Evolutionary conservation across 2,888 invertebrate species (phyloP).

Genomic region (Nomada fucata): DNA sequence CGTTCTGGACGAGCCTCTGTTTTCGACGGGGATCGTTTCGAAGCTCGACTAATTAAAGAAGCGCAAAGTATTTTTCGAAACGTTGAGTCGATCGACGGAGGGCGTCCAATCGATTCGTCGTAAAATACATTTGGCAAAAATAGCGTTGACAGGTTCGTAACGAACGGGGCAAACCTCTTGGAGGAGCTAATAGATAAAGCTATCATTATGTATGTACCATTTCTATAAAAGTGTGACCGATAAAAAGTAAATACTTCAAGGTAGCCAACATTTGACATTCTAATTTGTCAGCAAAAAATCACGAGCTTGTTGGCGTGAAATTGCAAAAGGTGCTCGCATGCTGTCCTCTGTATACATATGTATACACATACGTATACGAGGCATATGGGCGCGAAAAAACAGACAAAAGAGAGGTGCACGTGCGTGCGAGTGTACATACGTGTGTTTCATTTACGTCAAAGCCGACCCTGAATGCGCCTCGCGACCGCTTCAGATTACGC

Average conservation of each 20-base stretch:
- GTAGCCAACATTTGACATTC: not conserved
- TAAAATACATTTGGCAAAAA: too few relatives aligned
- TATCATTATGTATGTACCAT: too few relatives aligned
- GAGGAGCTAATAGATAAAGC: too few relatives aligned
- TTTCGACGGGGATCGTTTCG: too few relatives aligned
- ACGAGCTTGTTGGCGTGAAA: not conserved
- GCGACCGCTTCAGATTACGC: slow-evolving; percentile 63
- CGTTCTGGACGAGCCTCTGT: too few relatives aligned
- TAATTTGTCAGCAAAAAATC: slow-evolving; percentile 3
- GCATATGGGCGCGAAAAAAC: slow-evolving; percentile 1
- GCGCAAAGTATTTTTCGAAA: too few relatives aligned
- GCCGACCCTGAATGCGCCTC: slow-evolving; percentile 81
- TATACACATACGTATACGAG: not conserved
- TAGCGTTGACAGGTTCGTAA: too few relatives aligned
- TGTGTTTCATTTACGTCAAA: slow-evolving; percentile 80
- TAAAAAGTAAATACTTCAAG: not conserved
- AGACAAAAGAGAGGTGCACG: slow-evolving; percentile 28
- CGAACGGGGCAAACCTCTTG: too few relatives aligned
- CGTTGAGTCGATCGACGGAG: too few relatives aligned
- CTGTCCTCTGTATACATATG: not conserved
- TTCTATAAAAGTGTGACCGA: not conserved
- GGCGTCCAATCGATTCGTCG: too few relatives aligned
- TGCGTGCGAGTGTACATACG: slow-evolving; percentile 32
- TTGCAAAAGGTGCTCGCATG: not conserved
- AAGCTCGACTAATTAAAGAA: too few relatives aligned